Conservation (phyloP, 2,113 vertebrate genomes). For the Elaphurus davidianus region DNA sequence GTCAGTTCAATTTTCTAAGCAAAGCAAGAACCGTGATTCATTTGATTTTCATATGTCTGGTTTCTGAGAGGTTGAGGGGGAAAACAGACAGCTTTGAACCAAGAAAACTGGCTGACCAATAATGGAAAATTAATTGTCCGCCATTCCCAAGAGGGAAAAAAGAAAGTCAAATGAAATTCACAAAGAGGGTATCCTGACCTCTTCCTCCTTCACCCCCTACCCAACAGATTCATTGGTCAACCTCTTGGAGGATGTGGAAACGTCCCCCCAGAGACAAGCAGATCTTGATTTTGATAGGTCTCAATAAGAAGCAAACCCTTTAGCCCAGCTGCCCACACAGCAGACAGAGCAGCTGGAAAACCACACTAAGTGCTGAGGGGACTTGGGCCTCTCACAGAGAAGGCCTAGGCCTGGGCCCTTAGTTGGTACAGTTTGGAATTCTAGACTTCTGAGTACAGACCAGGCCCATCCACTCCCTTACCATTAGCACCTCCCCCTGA, state of each 20-base stretch:
- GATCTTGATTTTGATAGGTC: slow-evolving; percentile 31
- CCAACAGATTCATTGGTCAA: background rate
- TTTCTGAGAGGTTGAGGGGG: background rate
- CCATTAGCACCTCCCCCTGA: background rate
- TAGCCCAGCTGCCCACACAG: background rate
- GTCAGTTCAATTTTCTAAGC: slow-evolving; percentile 36
- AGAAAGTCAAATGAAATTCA: slow-evolving; percentile 36
- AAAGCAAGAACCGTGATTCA: slow-evolving; percentile 10
- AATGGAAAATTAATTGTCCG: background rate
- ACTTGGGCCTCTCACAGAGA: background rate
- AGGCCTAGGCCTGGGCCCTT: background rate
- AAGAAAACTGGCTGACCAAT: background rate
- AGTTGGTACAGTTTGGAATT: slow-evolving; percentile 32
- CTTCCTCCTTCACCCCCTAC: background rate
- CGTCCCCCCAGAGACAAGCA: slow-evolving; percentile 3
- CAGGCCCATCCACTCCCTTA: background rate
- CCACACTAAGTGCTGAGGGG: background rate
- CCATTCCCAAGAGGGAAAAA: background rate
- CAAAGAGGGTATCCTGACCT: background rate
- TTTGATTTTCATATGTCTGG: slow-evolving; percentile 40
- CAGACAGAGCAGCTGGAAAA: background rate
- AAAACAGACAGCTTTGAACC: background rate
- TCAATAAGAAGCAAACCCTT: slow-evolving; percentile 6
- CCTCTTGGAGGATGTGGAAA: background rate
- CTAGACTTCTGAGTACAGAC: background rate